Conservation (phyloP, 1,140 invertebrate genomes). For the Fopius arisanus region DNA sequence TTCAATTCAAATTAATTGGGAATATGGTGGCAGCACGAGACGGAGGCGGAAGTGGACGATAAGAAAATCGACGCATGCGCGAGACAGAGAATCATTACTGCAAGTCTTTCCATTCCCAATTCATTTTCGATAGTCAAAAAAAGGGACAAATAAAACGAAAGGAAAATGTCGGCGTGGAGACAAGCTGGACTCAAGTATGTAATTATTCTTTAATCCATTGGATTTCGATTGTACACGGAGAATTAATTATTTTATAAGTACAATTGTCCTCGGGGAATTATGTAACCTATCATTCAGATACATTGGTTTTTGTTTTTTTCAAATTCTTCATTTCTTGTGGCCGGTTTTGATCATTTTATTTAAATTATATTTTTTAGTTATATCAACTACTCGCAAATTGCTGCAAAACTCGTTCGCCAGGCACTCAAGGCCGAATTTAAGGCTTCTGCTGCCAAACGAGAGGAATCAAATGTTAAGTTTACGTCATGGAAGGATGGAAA, state of each 20-base stretch:
- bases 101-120: background rate
- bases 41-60: background rate
- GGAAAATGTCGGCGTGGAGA: conserved; percentile 71
- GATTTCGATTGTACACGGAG: background rate
- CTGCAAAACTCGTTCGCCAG: conserved; percentile 80
- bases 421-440: conserved; percentile 78
- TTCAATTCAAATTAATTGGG: background rate
- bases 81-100: background rate
- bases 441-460: conserved; percentile 78
- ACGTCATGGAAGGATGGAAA: conserved; percentile 88
- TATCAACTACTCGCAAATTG: conserved; percentile 91
- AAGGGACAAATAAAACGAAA: conserved; percentile 12
- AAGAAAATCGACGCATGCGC: background rate
- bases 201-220: conserved; percentile 31
- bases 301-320: conserved; percentile 13
- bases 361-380: no score
- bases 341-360: no score
- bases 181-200: conserved; percentile 72
- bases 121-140: background rate
- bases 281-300: conserved; percentile 24
- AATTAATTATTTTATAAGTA: background rate
- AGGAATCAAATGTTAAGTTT: conserved; percentile 78
- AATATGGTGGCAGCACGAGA: background rate
- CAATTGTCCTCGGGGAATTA: conserved; percentile 9
- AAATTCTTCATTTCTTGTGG: conserved; percentile 4